Evolutionary conservation across 2,797 vertebrate genomes (phyloP).

Genomic region (Sus cebifrons): DNA sequence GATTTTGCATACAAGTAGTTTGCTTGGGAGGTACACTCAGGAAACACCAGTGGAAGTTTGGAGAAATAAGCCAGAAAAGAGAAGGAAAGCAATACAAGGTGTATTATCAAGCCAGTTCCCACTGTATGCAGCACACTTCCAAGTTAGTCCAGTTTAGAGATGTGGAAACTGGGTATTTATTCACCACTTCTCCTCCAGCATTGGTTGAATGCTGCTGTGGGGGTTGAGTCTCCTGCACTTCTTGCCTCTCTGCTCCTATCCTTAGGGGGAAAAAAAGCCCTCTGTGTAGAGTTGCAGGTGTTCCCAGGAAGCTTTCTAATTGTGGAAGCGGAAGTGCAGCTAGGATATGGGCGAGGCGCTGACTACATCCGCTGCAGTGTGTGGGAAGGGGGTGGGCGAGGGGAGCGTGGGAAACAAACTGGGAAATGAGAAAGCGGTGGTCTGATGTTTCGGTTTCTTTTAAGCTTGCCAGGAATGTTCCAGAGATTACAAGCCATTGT

Average conservation of each 20-base stretch:
- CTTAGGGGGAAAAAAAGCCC: background rate
- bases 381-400: background rate
- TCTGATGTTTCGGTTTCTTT: background rate
- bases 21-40: background rate
- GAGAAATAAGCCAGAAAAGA: background rate
- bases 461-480: background rate
- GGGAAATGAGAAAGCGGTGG: background rate
- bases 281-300: background rate
- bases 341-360: background rate
- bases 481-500: background rate
- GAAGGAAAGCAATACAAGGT: background rate
- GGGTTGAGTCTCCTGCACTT: background rate
- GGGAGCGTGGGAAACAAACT: background rate
- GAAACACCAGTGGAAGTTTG: background rate
- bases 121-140: fast-evolving
- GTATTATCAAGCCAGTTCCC: background rate
- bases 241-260: background rate
- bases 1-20: background rate
- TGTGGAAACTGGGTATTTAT: background rate
- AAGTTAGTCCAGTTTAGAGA: background rate
- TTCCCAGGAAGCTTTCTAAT: conserved; percentile 32
- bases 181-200: background rate
- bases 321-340: background rate
- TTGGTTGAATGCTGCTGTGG: background rate
- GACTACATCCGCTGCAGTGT: background rate